phyloP scores from a whole-genome alignment of 2,113 vertebrate genomes.

The Sinocyclocheilus anshuiensis region DNA sequence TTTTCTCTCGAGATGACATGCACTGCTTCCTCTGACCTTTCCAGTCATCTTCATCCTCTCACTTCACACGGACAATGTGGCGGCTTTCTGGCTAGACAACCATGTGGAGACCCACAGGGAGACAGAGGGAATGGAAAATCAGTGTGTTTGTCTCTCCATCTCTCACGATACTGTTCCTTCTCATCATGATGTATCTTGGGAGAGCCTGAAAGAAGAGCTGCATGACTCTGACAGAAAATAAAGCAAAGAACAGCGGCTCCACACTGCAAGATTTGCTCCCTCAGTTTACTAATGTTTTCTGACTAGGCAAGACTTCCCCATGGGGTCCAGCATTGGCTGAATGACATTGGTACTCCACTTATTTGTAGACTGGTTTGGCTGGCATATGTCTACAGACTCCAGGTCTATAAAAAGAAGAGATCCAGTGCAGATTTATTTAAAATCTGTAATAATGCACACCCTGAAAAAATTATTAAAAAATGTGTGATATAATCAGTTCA shows the following conservation, averaged over 20 bases:
- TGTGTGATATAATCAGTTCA: background rate
- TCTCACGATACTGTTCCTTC: conserved; percentile 13
- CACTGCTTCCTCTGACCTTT: conserved; percentile 18
- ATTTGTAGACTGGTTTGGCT: conserved; percentile 44
- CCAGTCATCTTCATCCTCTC: conserved; percentile 25
- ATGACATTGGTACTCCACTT: conserved; percentile 1
- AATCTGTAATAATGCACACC: background rate
- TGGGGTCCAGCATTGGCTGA: background rate
- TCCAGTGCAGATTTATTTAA: background rate
- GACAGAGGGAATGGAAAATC: conserved; percentile 17
- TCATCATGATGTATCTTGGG: conserved; percentile 6
- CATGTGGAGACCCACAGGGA: conserved; percentile 12
- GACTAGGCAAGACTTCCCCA: conserved; percentile 5
- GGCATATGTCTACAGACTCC: conserved; percentile 48
- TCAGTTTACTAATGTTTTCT: conserved; percentile 12
- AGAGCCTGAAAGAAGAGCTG: conserved; percentile 20
- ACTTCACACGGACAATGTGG: conserved; percentile 2
- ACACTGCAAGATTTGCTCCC: conserved; percentile 1
- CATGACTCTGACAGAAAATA: conserved; percentile 9
- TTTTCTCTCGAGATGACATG: conserved; percentile 25
- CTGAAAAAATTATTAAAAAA: background rate
- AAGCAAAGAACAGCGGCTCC: conserved; percentile 2
- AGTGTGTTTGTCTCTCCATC: conserved; percentile 1
- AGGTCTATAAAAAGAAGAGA: background rate
- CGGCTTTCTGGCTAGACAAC: conserved; percentile 10